Evolutionary conservation across 2,113 vertebrate genomes (phyloP), one percentile per base, ranked within the genome.

Genomic region (Riparia riparia): DNA sequence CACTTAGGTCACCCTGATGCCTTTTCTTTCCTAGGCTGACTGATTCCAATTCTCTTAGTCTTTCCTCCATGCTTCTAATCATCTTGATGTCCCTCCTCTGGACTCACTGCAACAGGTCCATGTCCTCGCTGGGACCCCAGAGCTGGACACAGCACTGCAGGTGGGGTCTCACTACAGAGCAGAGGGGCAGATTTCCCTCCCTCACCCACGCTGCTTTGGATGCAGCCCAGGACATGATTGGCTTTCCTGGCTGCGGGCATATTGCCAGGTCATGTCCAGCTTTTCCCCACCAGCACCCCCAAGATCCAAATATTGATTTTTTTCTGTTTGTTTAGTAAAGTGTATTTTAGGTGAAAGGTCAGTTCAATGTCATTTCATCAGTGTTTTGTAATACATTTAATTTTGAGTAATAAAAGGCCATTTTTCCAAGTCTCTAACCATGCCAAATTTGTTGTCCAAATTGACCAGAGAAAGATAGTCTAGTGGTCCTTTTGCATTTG

Each of bases 361-460:
- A 53, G 2, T 47, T 63, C 17, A 45, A 42, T 72, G 64, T 34
- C 6, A 32, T n/a, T 93, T 94, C 26, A 28, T 69, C 1, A 0
- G 7, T 82, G 18, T 66, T 86, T 77, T 37, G 8, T 72, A 70
- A 29, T 32, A 31, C 5, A 54, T 53, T 94, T 63, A 73, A 56
- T 89, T 86, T 56, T 41, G 44, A 21, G 7, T 31, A 57, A 60
- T 31, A 49, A 92, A 88, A 7, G 34, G 64, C 76, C 68, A 71
- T 94, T 90, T 95, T 88, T 94, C 91, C 74, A 93, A 88, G 71
- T 89, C 82, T 70, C 56, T 44, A 51, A 31, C 31, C 49, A 83
- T 71, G 31, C 6, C 34, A 70, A 16, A 37, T 58, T 77, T 82
- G 16, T 84, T 76, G 26, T 78, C 39, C 39, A 70, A n/a, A 56